Evolutionary conservation across 2,797 vertebrate species (phyloP).

Genomic region (Pelodytes ibericus): DNA sequence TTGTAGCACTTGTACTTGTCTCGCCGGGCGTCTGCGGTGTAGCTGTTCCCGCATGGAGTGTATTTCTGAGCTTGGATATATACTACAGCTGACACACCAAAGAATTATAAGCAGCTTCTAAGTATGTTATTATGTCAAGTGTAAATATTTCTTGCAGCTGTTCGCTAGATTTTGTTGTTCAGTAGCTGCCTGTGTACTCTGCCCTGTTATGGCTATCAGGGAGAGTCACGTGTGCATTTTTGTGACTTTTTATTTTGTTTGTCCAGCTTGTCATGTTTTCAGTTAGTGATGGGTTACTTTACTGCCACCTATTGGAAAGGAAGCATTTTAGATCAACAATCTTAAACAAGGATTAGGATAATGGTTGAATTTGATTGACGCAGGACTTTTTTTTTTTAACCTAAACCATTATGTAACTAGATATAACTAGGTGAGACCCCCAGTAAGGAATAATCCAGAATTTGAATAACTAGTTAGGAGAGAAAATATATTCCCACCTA

Average conservation of each 20-base stretch:
- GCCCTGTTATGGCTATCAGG: conserved; percentile 48
- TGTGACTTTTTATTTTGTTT: no score
- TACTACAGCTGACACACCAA: conserved; percentile 48
- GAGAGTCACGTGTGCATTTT: conserved; percentile 3
- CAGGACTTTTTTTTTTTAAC: no score
- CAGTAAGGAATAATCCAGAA: no score
- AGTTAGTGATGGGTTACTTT: no score
- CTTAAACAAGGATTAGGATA: no score
- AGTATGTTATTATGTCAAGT: conserved; percentile 51
- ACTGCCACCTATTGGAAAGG: no score
- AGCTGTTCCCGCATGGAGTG: conserved; percentile 5
- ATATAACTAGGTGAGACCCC: no score
- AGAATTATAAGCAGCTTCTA: conserved; percentile 55
- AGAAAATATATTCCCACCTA: no score
- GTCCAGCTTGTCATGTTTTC: not conserved
- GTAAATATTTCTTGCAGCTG: conserved; percentile 56
- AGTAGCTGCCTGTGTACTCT: conserved; percentile 5
- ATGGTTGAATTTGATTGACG: no score
- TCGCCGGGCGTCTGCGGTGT: not conserved
- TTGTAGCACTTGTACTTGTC: not conserved
- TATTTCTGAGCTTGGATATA: conserved; percentile 14
- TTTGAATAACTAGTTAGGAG: no score
- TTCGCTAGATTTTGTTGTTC: conserved; percentile 37
- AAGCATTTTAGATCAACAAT: no score
- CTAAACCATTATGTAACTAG: no score